Percentiles rank a stretch among this genome's conserved stretches.
Evolutionary conservation across 2,888 invertebrate genomes (phyloP).

Genomic region (Ennomos fuscantarius): DNA sequence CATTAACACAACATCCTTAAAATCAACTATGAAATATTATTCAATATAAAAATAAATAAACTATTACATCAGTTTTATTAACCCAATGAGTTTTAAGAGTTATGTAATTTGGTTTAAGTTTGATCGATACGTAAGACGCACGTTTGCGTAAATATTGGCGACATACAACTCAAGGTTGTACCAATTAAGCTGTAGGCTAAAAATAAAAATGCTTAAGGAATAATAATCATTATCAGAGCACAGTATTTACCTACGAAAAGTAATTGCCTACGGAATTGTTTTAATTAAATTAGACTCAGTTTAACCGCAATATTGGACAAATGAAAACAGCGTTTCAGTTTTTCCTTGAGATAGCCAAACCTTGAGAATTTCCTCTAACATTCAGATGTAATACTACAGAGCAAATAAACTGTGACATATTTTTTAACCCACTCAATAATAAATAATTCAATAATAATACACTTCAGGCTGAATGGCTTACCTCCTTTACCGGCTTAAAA

Average conservation of each 20-base stretch:
- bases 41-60: conserved; percentile 14
- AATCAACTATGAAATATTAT: conserved; percentile 7
- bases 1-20: not conserved
- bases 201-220: conserved; percentile 47
- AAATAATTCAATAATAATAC: conserved; percentile 4
- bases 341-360: conserved; percentile 32
- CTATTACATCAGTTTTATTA: not conserved
- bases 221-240: conserved; percentile 44
- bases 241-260: conserved; percentile 9
- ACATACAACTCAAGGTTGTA: conserved; percentile 62
- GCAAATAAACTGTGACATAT: conserved; percentile 28
- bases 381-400: conserved; percentile 32
- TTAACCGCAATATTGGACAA: conserved; percentile 16
- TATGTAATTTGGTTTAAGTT: conserved; percentile 60
- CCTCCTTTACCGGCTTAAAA: conserved; percentile 57
- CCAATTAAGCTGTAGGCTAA: conserved; percentile 54
- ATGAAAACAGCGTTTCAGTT: conserved; percentile 27
- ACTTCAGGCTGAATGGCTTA: conserved; percentile 40
- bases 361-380: conserved; percentile 36
- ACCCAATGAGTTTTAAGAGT: conserved; percentile 38
- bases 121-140: conserved; percentile 49
- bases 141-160: conserved; percentile 69
- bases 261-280: not conserved
- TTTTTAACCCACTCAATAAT: conserved; percentile 8
- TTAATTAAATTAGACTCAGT: conserved; percentile 3